Percentiles rank a stretch among this genome's conserved stretches.
These are phyloP conservation scores for Molossus molossus DNA, from an alignment of 2,797 vertebrate genomes.

Conservation along the genomic window DNA sequence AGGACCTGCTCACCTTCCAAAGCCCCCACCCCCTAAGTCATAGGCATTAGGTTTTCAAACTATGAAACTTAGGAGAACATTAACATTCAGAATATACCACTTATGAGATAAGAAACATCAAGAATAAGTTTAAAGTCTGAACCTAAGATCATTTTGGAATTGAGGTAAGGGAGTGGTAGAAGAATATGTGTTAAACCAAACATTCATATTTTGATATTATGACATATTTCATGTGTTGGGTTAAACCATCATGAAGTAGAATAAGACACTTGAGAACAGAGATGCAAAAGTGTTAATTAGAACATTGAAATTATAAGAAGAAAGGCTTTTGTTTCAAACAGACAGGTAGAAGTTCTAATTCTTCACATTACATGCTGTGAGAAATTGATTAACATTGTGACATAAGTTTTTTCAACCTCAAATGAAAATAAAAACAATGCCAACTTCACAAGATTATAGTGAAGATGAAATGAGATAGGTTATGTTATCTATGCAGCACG, in stretches of 20 bases:
- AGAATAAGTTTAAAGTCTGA: not conserved
- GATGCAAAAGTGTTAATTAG: not conserved
- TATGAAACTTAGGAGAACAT: not conserved
- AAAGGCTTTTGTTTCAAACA: not conserved
- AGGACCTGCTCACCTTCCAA: not conserved
- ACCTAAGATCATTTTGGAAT: not conserved
- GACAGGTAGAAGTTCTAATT: not conserved
- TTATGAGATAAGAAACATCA: not conserved
- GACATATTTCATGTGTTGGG: not conserved
- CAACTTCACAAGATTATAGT: not conserved
- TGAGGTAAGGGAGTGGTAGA: not conserved
- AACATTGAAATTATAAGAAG: not conserved
- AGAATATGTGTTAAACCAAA: not conserved
- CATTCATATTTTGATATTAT: not conserved
- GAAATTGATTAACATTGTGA: not conserved
- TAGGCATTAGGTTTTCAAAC: not conserved
- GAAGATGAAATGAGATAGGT: not conserved
- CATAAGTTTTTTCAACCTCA: not conserved
- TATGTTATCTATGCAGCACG: not conserved
- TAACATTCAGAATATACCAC: not conserved
- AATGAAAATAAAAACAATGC: not conserved
- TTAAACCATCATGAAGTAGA: not conserved
- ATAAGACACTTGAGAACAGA: not conserved
- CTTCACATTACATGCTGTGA: not conserved
- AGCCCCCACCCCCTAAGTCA: not conserved